Percentiles rank a stretch among this genome's conserved stretches.
phyloP scores from a whole-genome alignment of 2,888 invertebrate species.

The Drosophila hamatofila region DNA sequence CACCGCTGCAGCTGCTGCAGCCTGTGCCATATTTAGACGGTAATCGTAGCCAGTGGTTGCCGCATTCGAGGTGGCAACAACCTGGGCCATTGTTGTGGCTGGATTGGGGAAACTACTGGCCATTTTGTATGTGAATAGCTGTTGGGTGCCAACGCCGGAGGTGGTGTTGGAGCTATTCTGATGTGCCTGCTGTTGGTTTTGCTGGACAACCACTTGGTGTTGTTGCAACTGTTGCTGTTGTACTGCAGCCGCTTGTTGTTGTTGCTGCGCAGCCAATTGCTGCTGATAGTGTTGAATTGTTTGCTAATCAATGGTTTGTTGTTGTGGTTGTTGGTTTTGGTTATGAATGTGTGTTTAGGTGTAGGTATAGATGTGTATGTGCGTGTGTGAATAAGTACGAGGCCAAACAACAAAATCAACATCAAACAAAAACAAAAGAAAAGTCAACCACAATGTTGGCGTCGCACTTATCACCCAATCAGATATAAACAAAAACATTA shows the following conservation, averaged over 20 bases:
- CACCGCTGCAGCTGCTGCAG: slow-evolving; percentile 86
- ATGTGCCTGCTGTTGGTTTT: slow-evolving; percentile 86
- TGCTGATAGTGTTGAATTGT: slow-evolving; percentile 87
- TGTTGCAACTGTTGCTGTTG: slow-evolving; percentile 86
- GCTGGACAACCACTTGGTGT: slow-evolving; percentile 86
- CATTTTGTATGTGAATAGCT: slow-evolving; percentile 94
- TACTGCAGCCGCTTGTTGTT: slow-evolving; percentile 85
- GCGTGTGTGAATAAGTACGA: slow-evolving; percentile 18
- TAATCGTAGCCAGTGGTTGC: slow-evolving; percentile 90
- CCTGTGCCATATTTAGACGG: slow-evolving; percentile 88
- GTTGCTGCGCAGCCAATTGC: slow-evolving; percentile 86
- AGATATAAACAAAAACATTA: slow-evolving; percentile 4
- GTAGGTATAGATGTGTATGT: slow-evolving; percentile 11
- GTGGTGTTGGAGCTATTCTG: slow-evolving; percentile 87
- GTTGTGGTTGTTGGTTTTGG: slow-evolving; percentile 86
- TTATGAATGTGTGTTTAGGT: slow-evolving; percentile 83
- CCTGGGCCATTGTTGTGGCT: slow-evolving; percentile 89
- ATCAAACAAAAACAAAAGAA: not conserved
- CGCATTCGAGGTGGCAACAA: slow-evolving; percentile 88
- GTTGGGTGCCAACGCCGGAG: slow-evolving; percentile 88
- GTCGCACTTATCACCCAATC: slow-evolving; percentile 51
- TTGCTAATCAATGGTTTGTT: slow-evolving; percentile 86
- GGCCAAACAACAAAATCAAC: slow-evolving; percentile 22
- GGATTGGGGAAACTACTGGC: slow-evolving; percentile 92
- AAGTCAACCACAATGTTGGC: slow-evolving; percentile 15